Base-by-base conservation (phyloP, 2,888 invertebrate genomes). In the Tachina grossa region DNA sequence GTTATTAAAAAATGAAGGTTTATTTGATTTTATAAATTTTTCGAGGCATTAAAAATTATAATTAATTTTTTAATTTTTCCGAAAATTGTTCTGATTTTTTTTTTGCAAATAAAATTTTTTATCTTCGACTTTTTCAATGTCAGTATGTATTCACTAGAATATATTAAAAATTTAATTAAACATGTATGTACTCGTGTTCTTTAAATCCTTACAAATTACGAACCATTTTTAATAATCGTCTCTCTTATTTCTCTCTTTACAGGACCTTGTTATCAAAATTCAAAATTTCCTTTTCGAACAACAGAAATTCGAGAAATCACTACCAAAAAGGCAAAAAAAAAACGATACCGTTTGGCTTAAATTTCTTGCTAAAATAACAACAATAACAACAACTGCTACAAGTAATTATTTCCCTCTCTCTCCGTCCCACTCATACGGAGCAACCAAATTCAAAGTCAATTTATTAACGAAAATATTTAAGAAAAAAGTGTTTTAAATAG, bases 181-280 rank as follows among this genome's bases (percentile, higher is more conserved):
- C n/a, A n/a, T n/a, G 2, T 22, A 22, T 22, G 22, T 2, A 22
- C 22, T 22, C 22, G 22, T 2, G 1, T 2, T 31, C 4, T 31
- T 31, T 31, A 4, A 31, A 31, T 31, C 3, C 31, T 31, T 31
- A 4, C 31, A 31, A 31, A 31, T 4, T 31, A 4, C 2, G 4
- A 6, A 5, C 0, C 5, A 6, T 31, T 31, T 39, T 13, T 22
- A 14, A 55, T 53, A 65, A 80, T 45, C 13, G 16, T 13, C 63
- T 41, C 4, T 49, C 43, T 47, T 55, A 0, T 59, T 55, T 61
- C 19, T 76, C 6, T 76, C 55, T 76, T 83, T 85, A 2, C 81
- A 86, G 84, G 41, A 81, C 78, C 59, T 69, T 63, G 13, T 65
- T 65, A 69, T 77, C 80, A 65, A 84, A 86, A 86, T 86, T 86